Evolutionary conservation across 1,140 invertebrate species (phyloP).

Genomic region (Penaeus vannamei): DNA sequence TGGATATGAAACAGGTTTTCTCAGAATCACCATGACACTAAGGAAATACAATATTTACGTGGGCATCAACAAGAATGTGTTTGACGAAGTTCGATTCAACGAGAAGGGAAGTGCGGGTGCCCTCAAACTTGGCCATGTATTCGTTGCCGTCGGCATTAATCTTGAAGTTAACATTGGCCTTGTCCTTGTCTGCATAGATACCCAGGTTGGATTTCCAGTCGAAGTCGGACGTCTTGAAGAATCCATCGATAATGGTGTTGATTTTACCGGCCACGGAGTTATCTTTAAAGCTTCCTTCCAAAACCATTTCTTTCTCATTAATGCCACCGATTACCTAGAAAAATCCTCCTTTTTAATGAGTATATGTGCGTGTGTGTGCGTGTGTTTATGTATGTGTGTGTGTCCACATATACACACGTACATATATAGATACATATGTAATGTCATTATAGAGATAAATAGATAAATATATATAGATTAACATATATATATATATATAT

Average conservation of each 20-base stretch:
- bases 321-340: background rate
- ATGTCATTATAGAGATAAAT: too few species aligned
- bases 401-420: too few species aligned
- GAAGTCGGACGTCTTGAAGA: background rate
- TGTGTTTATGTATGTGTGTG: too few species aligned
- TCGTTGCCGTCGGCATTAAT: constrained; percentile 1
- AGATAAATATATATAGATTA: too few species aligned
- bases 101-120: constrained; percentile 20
- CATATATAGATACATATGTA: too few species aligned
- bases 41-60: constrained; percentile 30
- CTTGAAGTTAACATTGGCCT: constrained; percentile 24
- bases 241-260: background rate
- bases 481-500: too few species aligned
- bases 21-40: background rate
- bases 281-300: constrained; percentile 19
- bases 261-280: constrained; percentile 35
- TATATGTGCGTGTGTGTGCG: too few species aligned
- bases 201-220: background rate
- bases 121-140: constrained; percentile 27
- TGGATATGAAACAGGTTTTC: background rate
- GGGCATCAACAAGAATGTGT: constrained; percentile 37
- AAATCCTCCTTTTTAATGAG: background rate
- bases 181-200: constrained; percentile 26
- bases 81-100: constrained; percentile 42
- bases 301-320: background rate